Base-by-base conservation (phyloP, 2,888 invertebrate species). In the Catocala sponsa region DNA sequence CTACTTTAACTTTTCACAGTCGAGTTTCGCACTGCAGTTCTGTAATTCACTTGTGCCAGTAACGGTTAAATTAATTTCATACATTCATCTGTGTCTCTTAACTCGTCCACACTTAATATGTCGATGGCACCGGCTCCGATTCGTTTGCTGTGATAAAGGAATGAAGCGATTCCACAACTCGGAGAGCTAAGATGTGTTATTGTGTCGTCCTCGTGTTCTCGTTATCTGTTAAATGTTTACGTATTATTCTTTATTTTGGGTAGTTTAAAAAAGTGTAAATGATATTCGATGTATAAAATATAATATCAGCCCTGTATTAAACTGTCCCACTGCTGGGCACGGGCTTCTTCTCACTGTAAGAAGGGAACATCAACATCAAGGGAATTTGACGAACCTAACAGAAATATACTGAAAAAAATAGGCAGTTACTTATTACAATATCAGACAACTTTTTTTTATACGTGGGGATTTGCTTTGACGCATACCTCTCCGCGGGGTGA, bases 41-140 rank as follows among this genome's bases (percentile, higher is more conserved):
- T 54, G 54, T 56, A 62, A 59, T 32, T 55, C 49, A 59, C 61
- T 58, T 61, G 54, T 52, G 25, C 47, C 35, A 51, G 50, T 50
- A 59, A 67, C 59, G 57, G 43, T 32, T 32, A 62, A 55, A 67
- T 74, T 67, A 70, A 74, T 72, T 60, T 55, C 56, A 44, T 70
- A 59, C 55, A 49, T 70, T 67, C 15, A 52, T 53, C 12, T 13
- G 46, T 52, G n/a, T 65, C n/a, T 53, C 49, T 53, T 52, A 58
- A 63, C 60, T 64, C 53, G 48, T 63, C 7, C 35, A 9, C 50
- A 48, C 63, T 67, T 58, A 32, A 67, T 58, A 12, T 47, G 48
- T 55, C 42, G 13, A 51, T 12, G 49, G 12, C 43, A 48, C 46
- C 60, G 32, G 50, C 51, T 52, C 57, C 42, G 9, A 43, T 52